A percentile compares a stretch with the other conserved stretches of the same genome.
These are phyloP conservation scores for Catagonus wagneri DNA, from an alignment of 2,113 vertebrate species.

Conservation along the genomic window DNA sequence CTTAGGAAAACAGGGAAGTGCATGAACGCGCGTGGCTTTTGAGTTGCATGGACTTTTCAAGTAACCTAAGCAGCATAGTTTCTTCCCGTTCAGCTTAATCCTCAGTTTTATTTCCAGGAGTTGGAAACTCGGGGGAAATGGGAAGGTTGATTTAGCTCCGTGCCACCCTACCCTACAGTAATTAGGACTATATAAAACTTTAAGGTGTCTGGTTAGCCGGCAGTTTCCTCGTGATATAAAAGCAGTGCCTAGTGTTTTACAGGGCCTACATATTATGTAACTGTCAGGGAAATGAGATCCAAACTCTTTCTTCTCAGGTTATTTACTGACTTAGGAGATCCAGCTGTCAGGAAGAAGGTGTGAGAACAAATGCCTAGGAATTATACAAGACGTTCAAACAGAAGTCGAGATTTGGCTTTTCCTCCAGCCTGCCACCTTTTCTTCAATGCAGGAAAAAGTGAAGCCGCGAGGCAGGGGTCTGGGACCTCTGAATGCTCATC, in stretches of 20 bases:
- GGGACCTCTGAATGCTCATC: background rate
- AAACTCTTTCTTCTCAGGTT: conserved; percentile 71
- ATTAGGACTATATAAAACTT: conserved; percentile 65
- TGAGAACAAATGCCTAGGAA: conserved; percentile 54
- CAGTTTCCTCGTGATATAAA: conserved; percentile 74
- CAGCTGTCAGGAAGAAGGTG: conserved; percentile 66
- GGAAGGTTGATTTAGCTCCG: conserved; percentile 48
- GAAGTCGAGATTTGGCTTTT: conserved; percentile 32
- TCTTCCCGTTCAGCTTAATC: conserved; percentile 8
- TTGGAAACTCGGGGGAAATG: background rate
- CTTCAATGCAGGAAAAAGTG: conserved; percentile 56
- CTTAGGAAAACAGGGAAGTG: background rate
- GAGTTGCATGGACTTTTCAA: conserved; percentile 38
- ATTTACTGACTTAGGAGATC: conserved; percentile 76
- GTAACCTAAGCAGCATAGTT: background rate
- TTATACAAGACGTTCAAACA: conserved; percentile 56
- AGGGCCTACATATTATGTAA: conserved; percentile 59
- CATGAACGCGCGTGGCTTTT: background rate
- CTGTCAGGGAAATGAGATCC: conserved; percentile 61
- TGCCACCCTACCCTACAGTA: background rate
- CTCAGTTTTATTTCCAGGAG: conserved; percentile 24
- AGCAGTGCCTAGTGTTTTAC: conserved; percentile 62
- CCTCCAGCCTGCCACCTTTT: conserved; percentile 45
- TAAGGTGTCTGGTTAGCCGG: conserved; percentile 15
- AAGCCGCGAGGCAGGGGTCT: conserved; percentile 12